A percentile compares a stretch with the other conserved stretches of the same genome.
Evolutionary conservation across 2,797 vertebrate species (phyloP).

Genomic region (Pangasius macronema): DNA sequence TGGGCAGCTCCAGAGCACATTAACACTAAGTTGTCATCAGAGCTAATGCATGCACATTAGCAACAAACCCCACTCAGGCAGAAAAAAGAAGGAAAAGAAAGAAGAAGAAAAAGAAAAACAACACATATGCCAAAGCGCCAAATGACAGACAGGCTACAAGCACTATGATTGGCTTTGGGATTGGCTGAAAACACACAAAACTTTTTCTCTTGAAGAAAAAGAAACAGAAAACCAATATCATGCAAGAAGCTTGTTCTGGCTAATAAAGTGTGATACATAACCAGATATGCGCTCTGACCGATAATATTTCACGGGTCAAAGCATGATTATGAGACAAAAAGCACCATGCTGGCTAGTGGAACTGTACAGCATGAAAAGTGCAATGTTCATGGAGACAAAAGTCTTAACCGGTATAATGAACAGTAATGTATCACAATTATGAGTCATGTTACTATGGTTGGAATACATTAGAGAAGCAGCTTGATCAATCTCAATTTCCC

Average conservation of each 20-base stretch:
- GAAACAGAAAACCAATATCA: slow-evolving; percentile 25
- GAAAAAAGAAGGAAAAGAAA: neutral
- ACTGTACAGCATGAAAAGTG: neutral
- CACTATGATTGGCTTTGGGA: neutral
- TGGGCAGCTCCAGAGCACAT: slow-evolving; percentile 45
- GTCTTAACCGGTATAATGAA: slow-evolving; percentile 8
- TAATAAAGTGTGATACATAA: slow-evolving; percentile 20
- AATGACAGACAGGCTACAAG: slow-evolving; percentile 24
- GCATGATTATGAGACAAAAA: neutral
- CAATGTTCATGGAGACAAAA: slow-evolving; percentile 13
- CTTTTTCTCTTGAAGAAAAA: neutral
- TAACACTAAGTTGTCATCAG: slow-evolving; percentile 47
- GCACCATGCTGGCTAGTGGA: neutral
- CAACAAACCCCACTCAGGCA: slow-evolving; percentile 42
- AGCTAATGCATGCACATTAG: slow-evolving; percentile 47
- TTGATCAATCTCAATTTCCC: slow-evolving; percentile 44
- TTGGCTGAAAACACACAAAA: slow-evolving; percentile 5
- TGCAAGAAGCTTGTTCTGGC: slow-evolving; percentile 11
- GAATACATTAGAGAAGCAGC: slow-evolving; percentile 26
- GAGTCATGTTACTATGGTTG: slow-evolving; percentile 23
- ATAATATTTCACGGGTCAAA: neutral
- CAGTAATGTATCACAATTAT: slow-evolving; percentile 28
- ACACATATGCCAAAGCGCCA: slow-evolving; percentile 43
- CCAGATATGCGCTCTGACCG: neutral
- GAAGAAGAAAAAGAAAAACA: slow-evolving; percentile 1